A percentile compares a stretch with the other conserved stretches of the same genome.
phyloP scores from a whole-genome alignment of 1,140 invertebrate species.

The Triops cancriformis region DNA sequence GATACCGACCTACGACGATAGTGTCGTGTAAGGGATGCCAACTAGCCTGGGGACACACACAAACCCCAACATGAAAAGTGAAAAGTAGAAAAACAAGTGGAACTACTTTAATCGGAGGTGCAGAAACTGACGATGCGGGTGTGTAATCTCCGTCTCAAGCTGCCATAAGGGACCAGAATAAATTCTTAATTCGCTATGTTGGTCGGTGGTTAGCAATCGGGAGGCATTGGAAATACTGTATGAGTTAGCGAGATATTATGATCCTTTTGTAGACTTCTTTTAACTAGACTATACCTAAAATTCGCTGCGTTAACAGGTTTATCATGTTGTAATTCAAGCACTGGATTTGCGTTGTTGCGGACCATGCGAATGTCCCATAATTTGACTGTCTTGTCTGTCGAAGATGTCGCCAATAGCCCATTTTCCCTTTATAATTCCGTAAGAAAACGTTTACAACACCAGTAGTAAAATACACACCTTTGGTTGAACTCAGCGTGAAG shows the following conservation, averaged over 20 bases:
- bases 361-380: conserved; percentile 39
- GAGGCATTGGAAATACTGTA: conserved; percentile 32
- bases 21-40: conserved; percentile 41
- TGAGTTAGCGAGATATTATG: not conserved
- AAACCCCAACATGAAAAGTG: conserved; percentile 19
- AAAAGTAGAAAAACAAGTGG: conserved; percentile 15
- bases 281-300: conserved; percentile 27
- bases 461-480: not conserved
- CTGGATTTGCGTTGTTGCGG: conserved; percentile 31
- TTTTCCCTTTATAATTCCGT: conserved; percentile 31
- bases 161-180: conserved; percentile 38
- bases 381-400: conserved; percentile 37
- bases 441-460: not conserved
- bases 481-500: conserved; percentile 38
- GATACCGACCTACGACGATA: conserved; percentile 40
- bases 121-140: conserved; percentile 41
- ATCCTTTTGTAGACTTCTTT: not conserved
- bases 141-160: conserved; percentile 35
- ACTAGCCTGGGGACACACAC: conserved; percentile 34
- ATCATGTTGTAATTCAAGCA: conserved; percentile 35
- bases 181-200: conserved; percentile 36
- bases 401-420: conserved; percentile 38
- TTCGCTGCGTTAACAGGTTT: conserved; percentile 37
- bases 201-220: conserved; percentile 40
- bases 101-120: conserved; percentile 41